These are phyloP conservation scores for Mythimna albipuncta DNA, from an alignment of 2,888 invertebrate genomes.

Conservation along the genomic window DNA sequence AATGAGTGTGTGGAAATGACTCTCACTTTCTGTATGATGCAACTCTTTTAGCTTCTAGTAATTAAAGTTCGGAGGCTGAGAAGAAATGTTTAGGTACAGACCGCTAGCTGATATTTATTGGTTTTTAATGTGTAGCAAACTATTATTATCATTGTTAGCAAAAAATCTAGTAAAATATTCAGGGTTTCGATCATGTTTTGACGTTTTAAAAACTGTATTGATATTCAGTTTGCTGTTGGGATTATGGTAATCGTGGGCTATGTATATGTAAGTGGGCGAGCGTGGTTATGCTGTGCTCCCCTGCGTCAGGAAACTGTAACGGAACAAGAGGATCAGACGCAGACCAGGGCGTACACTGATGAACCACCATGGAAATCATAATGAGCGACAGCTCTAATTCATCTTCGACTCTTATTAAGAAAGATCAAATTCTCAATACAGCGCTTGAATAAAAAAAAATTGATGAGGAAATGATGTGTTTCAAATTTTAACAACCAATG, in stretches of 20 bases:
- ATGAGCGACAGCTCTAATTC: neutral
- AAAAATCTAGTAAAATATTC: constrained; percentile 36
- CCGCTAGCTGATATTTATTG: constrained; percentile 9
- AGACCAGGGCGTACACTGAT: neutral
- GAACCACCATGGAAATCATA: neutral
- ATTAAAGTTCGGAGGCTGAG: neutral
- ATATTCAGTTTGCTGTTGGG: constrained; percentile 46
- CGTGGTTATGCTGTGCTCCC: constrained; percentile 16
- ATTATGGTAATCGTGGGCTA: constrained; percentile 48
- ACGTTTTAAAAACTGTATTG: constrained; percentile 42
- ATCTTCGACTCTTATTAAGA: neutral
- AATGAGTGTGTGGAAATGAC: constrained; percentile 18
- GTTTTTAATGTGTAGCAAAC: neutral
- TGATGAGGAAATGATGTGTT: neutral
- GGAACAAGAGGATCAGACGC: constrained; percentile 8
- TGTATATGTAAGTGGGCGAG: constrained; percentile 42
- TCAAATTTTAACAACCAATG: neutral
- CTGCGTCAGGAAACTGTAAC: constrained; percentile 1
- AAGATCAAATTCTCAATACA: neutral
- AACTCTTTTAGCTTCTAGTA: constrained; percentile 7
- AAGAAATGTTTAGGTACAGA: neutral
- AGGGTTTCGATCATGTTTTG: constrained; percentile 18
- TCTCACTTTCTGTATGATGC: constrained; percentile 29
- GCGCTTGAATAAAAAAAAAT: neutral
- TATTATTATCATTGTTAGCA: neutral